Percentiles rank a stretch among this genome's conserved stretches.
Conservation (phyloP, 2,113 vertebrate genomes). For the Gopherus flavomarginatus region DNA sequence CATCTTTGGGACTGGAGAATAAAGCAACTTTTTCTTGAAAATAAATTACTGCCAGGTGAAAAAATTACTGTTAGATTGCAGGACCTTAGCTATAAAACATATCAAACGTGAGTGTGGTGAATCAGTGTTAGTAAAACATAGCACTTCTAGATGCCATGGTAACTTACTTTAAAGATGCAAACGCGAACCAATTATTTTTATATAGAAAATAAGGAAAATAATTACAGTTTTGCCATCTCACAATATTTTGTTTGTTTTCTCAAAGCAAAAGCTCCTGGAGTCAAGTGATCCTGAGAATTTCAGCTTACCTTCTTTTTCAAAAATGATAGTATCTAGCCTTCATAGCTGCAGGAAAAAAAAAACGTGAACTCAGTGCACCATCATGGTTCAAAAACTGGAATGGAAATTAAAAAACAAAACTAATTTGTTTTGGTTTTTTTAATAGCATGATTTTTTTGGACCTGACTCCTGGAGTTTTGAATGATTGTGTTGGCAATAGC, state of each 20-base stretch:
- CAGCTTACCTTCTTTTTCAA: background rate
- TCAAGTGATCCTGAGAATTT: background rate
- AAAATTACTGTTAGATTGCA: background rate
- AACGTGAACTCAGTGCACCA: background rate
- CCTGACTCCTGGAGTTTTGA: background rate
- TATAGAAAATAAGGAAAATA: constrained; percentile 53
- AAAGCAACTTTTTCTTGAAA: background rate
- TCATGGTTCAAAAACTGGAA: too few species aligned
- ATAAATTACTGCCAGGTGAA: constrained; percentile 15
- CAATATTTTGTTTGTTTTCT: background rate
- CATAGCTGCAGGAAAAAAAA: background rate
- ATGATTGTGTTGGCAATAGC: background rate
- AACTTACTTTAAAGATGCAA: background rate
- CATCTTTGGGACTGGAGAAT: constrained; percentile 6
- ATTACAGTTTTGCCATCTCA: constrained; percentile 45
- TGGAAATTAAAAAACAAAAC: too few species aligned
- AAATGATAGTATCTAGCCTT: background rate
- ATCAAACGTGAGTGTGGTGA: constrained; percentile 38
- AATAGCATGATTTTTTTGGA: background rate
- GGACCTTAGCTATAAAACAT: constrained; percentile 36
- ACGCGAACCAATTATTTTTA: background rate
- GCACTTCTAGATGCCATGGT: constrained; percentile 44
- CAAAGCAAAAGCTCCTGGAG: constrained; percentile 9
- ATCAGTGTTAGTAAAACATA: constrained; percentile 54
- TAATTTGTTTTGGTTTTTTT: background rate